A percentile compares a stretch with the other conserved stretches of the same genome.
phyloP scores from a whole-genome alignment of 2,888 invertebrate genomes.

The Scaptomyza reducta region DNA sequence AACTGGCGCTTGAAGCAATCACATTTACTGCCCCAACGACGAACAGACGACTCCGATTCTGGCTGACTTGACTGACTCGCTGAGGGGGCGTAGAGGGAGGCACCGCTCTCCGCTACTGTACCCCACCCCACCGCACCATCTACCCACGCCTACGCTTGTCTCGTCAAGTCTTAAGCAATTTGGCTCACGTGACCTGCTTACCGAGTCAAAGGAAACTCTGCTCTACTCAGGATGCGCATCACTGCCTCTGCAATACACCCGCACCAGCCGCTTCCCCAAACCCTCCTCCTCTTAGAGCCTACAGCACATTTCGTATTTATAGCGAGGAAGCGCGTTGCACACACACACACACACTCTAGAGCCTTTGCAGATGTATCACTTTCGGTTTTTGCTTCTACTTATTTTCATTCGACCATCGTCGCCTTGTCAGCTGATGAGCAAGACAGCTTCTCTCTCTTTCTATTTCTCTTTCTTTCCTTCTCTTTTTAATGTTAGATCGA shows the following conservation, averaged over 20 bases:
- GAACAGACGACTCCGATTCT: slow-evolving; percentile 20
- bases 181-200: slow-evolving; percentile 76
- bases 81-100: slow-evolving; percentile 6
- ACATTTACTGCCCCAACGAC: slow-evolving; percentile 64
- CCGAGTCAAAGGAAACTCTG: slow-evolving; percentile 58
- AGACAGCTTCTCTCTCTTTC: not conserved
- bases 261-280: not conserved
- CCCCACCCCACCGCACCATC: not conserved
- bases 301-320: slow-evolving; percentile 58
- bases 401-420: slow-evolving; percentile 4
- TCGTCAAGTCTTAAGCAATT: slow-evolving; percentile 53
- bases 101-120: not conserved
- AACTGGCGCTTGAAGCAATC: slow-evolving; percentile 49
- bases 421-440: slow-evolving; percentile 42
- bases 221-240: slow-evolving; percentile 52
- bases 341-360: slow-evolving; percentile 40
- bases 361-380: slow-evolving; percentile 69
- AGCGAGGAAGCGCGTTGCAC: slow-evolving; percentile 28
- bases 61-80: slow-evolving; percentile 40
- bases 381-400: slow-evolving; percentile 52
- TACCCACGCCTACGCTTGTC: not conserved
- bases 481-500: slow-evolving; percentile 22
- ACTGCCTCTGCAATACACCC: slow-evolving; percentile 20
- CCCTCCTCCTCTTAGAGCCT: not conserved
- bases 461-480: not conserved